Evolutionary conservation across 2,888 invertebrate species (phyloP).

Genomic region (Coelopa pilipes): DNA sequence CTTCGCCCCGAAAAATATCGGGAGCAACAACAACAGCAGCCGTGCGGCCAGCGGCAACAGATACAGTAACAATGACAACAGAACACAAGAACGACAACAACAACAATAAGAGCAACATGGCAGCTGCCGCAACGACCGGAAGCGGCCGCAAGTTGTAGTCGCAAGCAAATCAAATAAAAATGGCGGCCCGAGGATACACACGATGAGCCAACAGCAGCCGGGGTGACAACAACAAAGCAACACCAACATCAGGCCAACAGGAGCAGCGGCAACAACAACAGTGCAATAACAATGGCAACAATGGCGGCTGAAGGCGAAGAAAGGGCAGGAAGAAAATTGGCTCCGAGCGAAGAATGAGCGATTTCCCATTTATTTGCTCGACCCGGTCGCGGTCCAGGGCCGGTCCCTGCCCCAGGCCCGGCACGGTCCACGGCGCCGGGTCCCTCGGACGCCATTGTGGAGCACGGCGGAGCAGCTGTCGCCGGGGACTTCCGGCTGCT

Average conservation of each 20-base stretch:
- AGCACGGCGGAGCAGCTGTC: not conserved
- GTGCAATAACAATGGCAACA: not conserved
- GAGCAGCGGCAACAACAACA: slow-evolving; percentile 1
- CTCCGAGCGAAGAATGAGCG: slow-evolving; percentile 26
- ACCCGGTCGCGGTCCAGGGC: not conserved
- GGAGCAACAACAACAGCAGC: not conserved
- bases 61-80: not conserved
- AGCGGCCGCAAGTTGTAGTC: slow-evolving; percentile 12
- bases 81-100: not conserved
- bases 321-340: slow-evolving; percentile 4
- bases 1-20: not conserved
- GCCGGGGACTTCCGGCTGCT: slow-evolving; percentile 31
- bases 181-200: not conserved
- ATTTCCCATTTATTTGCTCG: slow-evolving; percentile 33
- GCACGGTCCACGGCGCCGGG: too few relatives aligned
- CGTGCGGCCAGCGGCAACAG: too few relatives aligned
- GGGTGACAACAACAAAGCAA: not conserved
- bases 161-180: not conserved
- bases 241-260: not conserved
- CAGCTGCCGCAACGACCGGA: slow-evolving; percentile 11
- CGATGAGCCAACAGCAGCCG: not conserved
- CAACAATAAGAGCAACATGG: too few relatives aligned
- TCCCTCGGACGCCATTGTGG: not conserved
- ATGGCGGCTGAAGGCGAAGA: not conserved
- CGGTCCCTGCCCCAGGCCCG: not conserved